These are phyloP conservation scores for Pelodiscus sinensis DNA, from an alignment of 2,113 vertebrate genomes.

Conservation along the genomic window DNA sequence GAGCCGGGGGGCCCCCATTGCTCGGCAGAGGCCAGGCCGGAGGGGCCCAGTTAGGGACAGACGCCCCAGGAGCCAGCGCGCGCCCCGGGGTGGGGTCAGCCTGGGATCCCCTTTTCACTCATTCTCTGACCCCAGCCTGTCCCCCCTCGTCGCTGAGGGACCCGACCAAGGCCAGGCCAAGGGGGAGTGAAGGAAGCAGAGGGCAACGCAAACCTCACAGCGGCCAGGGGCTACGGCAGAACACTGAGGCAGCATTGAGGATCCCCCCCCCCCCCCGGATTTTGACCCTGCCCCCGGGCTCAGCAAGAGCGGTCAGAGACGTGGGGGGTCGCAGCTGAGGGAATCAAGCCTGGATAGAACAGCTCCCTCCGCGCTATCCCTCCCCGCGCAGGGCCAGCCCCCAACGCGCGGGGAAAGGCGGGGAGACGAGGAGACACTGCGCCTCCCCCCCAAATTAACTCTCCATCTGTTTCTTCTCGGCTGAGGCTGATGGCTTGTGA, in stretches of 20 bases:
- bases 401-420: background rate
- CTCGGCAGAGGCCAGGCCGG: background rate
- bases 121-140: background rate
- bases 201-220: background rate
- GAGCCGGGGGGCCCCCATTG: background rate
- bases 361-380: background rate
- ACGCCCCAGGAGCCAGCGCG: background rate
- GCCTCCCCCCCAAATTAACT: conserved; percentile 54
- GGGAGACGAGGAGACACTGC: background rate
- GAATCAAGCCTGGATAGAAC: conserved; percentile 11
- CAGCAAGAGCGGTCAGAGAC: background rate
- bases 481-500: conserved; percentile 75
- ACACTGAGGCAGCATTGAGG: background rate
- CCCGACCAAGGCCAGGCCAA: background rate
- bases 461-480: conserved; percentile 72
- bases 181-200: background rate
- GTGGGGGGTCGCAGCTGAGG: background rate
- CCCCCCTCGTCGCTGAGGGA: background rate
- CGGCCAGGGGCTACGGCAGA: too few relatives aligned
- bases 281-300: background rate
- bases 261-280: background rate
- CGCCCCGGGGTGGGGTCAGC: background rate
- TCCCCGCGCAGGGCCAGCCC: conserved; percentile 6
- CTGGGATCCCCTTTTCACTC: background rate
- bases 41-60: background rate